Base-by-base conservation (phyloP, 2,888 invertebrate genomes). In the Drosophila borborema region DNA sequence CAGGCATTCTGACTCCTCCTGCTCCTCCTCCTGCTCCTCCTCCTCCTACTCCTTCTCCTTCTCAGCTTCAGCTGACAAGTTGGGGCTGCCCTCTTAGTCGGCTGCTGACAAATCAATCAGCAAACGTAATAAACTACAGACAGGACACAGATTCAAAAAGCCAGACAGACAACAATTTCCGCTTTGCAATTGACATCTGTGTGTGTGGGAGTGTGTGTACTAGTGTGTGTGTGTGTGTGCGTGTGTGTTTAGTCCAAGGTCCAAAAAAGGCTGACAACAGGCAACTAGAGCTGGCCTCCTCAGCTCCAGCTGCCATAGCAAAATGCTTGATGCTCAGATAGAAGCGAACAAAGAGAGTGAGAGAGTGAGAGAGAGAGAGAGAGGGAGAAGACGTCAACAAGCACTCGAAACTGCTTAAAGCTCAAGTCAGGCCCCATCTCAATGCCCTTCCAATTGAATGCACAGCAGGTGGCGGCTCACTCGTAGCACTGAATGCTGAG, bases 91-190 rank as follows among this genome's bases (percentile, higher is more conserved):
- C 18, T 6, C 18, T 18, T 14, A 3, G 36, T 20, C 9, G 36
- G 14, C 16, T 77, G 82, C 54, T 74, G 86, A 80, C 74, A 85
- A 85, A 89, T 89, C 85, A 85, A 89, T 85, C 75, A 77, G 86
- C 68, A 85, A 82, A 68, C 63, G 76, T 84, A 86, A 89, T 89
- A 89, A 86, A 84, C 89, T 86, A 55, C 68, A 59, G 74, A 31
- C 72, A 56, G 79, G 68, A 72, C 69, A 77, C 71, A 68, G 67
- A 70, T 77, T 89, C 74, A 73, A 72, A 58, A 58, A 12, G 74
- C 74, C 85, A 85, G 86, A 77, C 86, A 90, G 90, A 81, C 90
- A 72, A 64, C 81, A 86, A 86, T 86, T 90, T 86, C 86, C 86
- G 86, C 67, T 80, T 79, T 74, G 46, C 73, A 86, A 89, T 86